These are phyloP conservation scores for Amphipyra tragopoginis DNA, from an alignment of 2,888 invertebrate species.

Conservation along the genomic window DNA sequence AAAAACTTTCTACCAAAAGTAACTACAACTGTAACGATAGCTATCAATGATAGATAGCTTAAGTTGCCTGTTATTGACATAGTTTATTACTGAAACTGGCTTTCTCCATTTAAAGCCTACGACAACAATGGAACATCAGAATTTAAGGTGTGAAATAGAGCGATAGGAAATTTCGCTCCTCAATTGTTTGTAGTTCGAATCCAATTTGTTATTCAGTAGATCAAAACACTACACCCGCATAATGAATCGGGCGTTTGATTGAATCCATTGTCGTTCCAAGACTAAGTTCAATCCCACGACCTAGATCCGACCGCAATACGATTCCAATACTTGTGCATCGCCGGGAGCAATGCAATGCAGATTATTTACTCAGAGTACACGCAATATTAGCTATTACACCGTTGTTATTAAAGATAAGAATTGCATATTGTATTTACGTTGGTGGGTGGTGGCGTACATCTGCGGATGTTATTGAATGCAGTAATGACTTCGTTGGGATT, in stretches of 20 bases:
- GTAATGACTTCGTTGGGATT: conserved; percentile 47
- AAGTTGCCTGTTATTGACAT: conserved; percentile 35
- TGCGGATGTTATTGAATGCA: conserved; percentile 64
- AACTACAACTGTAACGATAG: conserved; percentile 24
- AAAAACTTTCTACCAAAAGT: conserved; percentile 20
- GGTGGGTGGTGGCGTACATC: conserved; percentile 25
- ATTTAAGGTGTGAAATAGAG: conserved; percentile 49
- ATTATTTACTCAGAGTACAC: conserved; percentile 62
- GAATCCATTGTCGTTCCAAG: conserved; percentile 75
- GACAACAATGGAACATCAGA: conserved; percentile 39
- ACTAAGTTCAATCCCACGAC: conserved; percentile 76
- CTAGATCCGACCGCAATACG: conserved; percentile 76
- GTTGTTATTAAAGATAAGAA: conserved; percentile 59
- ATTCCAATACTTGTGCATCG: conserved; percentile 73
- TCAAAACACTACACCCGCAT: conserved; percentile 69
- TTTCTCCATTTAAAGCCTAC: conserved; percentile 39
- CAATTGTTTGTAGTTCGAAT: conserved; percentile 51
- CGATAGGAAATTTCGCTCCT: conserved; percentile 38
- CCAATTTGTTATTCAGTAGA: conserved; percentile 49
- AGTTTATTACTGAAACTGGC: conserved; percentile 33
- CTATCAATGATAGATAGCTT: conserved; percentile 40
- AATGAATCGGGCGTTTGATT: conserved; percentile 75
- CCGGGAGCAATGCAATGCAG: conserved; percentile 75
- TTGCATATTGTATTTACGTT: conserved; percentile 46
- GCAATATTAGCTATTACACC: conserved; percentile 65